Conservation (phyloP, 2,113 vertebrate genomes). For the Phylloscopus trochilus region DNA sequence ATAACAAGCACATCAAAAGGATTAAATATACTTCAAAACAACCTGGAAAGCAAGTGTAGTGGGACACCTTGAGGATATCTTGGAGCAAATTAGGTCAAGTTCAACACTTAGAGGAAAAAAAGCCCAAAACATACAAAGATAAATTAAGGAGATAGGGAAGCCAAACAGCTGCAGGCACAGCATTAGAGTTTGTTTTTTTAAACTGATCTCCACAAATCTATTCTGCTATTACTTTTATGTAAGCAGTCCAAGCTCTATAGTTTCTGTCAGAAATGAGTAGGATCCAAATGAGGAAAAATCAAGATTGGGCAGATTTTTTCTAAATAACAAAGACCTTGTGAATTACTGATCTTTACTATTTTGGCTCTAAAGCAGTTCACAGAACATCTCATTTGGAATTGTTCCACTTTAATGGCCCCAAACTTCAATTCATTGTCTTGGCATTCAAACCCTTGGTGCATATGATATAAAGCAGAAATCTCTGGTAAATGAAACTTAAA, state of each 20-base stretch:
- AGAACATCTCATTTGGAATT: slow-evolving; percentile 31
- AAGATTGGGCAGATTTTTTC: background rate
- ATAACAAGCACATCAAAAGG: background rate
- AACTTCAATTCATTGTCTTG: slow-evolving; percentile 27
- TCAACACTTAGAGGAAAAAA: background rate
- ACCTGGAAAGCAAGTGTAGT: background rate
- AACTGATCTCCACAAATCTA: background rate
- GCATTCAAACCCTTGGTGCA: background rate
- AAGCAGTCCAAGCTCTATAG: background rate
- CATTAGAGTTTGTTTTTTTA: background rate
- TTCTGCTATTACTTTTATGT: background rate
- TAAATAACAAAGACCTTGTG: background rate
- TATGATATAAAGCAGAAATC: slow-evolving; percentile 46
- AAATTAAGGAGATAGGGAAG: background rate
- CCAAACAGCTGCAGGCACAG: background rate
- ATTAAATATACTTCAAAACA: background rate
- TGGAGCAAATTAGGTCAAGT: background rate
- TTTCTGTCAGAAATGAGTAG: background rate
- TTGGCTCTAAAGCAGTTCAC: background rate
- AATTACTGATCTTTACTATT: slow-evolving; percentile 1
- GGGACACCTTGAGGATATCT: background rate
- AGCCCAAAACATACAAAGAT: background rate
- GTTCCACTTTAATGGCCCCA: background rate
- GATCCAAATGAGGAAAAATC: background rate
- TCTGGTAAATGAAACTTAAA: slow-evolving; percentile 42